phyloP scores from a whole-genome alignment of 2,113 vertebrate genomes.

The Hydrolagus affinis region DNA sequence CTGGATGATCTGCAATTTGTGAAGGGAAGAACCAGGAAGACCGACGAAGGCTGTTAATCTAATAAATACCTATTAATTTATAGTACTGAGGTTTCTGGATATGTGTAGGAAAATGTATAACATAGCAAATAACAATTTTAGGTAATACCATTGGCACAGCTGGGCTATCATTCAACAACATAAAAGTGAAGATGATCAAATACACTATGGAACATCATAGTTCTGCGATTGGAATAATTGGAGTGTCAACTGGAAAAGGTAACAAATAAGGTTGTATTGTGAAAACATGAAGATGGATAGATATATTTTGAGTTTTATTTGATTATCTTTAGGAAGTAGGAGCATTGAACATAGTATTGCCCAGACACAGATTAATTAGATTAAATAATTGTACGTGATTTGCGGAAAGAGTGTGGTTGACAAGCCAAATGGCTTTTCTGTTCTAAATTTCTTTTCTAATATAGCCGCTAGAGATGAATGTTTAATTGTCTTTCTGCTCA shows the following conservation, averaged over 20 bases:
- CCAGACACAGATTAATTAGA: not conserved
- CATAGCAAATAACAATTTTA: no score
- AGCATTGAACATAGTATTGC: no score
- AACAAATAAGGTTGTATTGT: not conserved
- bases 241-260: not conserved
- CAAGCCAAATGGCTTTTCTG: not conserved
- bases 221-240: not conserved
- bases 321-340: not conserved
- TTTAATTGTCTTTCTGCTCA: not conserved
- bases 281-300: not conserved
- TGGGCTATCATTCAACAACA: no score
- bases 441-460: not conserved
- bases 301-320: not conserved
- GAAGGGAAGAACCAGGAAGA: no score
- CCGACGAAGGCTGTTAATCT: no score
- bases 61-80: no score
- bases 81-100: no score
- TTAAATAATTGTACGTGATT: not conserved
- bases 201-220: not conserved
- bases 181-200: no score
- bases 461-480: not conserved
- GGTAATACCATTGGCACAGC: no score
- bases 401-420: not conserved
- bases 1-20: no score
- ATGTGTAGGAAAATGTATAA: no score